These are phyloP conservation scores for Paracentrotus lividus DNA, from an alignment of 53 echinoderm and acorn worm species.

Conservation along the genomic window DNA sequence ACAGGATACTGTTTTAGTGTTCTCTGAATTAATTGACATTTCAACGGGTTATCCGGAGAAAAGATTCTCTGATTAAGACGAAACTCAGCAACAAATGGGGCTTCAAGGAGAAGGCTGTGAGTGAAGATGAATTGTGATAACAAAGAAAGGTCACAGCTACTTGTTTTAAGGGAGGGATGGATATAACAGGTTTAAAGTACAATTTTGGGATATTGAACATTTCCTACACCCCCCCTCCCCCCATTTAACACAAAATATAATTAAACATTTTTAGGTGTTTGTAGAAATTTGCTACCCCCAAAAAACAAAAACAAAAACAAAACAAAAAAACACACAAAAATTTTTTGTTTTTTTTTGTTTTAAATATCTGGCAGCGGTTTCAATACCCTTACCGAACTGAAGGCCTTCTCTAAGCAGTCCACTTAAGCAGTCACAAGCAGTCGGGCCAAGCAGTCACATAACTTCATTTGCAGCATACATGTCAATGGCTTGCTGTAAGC, in stretches of 20 bases:
- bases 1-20: neutral
- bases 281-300: neutral
- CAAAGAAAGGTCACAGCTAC: neutral
- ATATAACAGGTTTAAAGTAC: neutral
- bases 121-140: neutral
- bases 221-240: no score
- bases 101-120: neutral
- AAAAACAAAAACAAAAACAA: neutral
- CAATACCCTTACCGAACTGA: no score
- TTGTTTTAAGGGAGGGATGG: neutral
- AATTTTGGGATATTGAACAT: neutral
- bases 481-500: no score
- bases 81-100: neutral
- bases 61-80: neutral
- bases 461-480: no score
- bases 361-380: no score
- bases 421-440: no score
- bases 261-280: neutral
- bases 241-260: neutral
- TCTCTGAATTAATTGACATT: slow-evolving; percentile 48
- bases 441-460: no score
- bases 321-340: no score
- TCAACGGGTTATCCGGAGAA: neutral
- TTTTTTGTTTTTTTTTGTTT: no score
- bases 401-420: no score